A percentile compares a stretch with the other conserved stretches of the same genome.
Evolutionary conservation across 2,888 invertebrate genomes (phyloP).

Genomic region (Tuberolachnus salignus): DNA sequence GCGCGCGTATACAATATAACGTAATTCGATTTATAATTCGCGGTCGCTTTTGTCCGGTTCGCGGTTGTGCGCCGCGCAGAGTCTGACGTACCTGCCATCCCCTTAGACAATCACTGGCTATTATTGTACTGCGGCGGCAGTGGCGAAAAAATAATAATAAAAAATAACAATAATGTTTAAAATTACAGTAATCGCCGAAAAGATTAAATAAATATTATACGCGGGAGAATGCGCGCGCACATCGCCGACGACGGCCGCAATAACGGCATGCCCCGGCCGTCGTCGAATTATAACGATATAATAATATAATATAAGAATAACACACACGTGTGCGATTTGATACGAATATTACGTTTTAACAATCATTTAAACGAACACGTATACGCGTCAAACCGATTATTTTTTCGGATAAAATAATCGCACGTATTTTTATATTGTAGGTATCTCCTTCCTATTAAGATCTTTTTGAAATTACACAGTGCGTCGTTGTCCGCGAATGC

Average conservation of each 20-base stretch:
- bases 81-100: background rate
- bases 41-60: background rate
- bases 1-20: no score
- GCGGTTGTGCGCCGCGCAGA: background rate
- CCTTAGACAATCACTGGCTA: background rate
- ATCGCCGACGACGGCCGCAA: background rate
- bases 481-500: no score
- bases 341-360: slow-evolving; percentile 10
- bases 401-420: no score
- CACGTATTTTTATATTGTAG: no score
- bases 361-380: background rate
- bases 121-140: slow-evolving; percentile 13
- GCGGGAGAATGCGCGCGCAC: background rate
- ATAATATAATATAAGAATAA: no score
- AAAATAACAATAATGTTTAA: slow-evolving; percentile 9
- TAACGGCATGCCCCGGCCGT: slow-evolving; percentile 31
- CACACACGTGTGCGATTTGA: background rate
- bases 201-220: slow-evolving; percentile 24
- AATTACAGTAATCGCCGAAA: slow-evolving; percentile 23
- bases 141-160: no score
- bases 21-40: no score
- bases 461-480: no score
- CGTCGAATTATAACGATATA: background rate
- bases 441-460: no score
- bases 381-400: no score